These are phyloP conservation scores for Pristiophorus japonicus DNA, from an alignment of 2,113 vertebrate genomes.

Conservation along the genomic window DNA sequence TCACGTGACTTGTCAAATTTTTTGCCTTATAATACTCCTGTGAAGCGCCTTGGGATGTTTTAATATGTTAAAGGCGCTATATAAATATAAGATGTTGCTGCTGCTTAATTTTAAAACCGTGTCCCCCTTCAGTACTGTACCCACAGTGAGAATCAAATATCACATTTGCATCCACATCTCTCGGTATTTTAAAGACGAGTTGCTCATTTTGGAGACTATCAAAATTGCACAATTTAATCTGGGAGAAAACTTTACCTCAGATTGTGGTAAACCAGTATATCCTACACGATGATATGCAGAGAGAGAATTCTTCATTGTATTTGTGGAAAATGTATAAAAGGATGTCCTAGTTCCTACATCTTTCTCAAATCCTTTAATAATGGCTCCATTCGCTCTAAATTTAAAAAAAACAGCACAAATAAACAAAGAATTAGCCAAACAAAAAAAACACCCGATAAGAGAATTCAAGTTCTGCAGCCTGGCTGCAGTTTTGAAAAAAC, in stretches of 20 bases:
- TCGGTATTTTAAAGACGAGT: too few relatives aligned
- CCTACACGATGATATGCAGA: slow-evolving; percentile 47
- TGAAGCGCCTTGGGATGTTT: too few relatives aligned
- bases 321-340: slow-evolving; percentile 71
- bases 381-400: slow-evolving; percentile 66
- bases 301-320: slow-evolving; percentile 67
- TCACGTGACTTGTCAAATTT: too few relatives aligned
- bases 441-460: not conserved
- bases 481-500: too few relatives aligned
- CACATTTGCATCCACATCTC: too few relatives aligned
- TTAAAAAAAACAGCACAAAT: not conserved
- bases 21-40: too few relatives aligned
- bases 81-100: too few relatives aligned
- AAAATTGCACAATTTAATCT: not conserved
- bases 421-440: not conserved
- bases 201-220: not conserved
- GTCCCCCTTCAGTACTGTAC: not conserved
- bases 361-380: slow-evolving; percentile 58
- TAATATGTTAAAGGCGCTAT: too few relatives aligned
- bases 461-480: too few relatives aligned
- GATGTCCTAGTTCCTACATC: slow-evolving; percentile 68
- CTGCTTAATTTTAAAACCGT: too few relatives aligned
- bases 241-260: slow-evolving; percentile 44
- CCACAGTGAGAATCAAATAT: not conserved
- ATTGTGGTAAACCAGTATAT: slow-evolving; percentile 50